Base-by-base conservation (phyloP, 2,113 vertebrate genomes). In the Neopipo cinnamomea region DNA sequence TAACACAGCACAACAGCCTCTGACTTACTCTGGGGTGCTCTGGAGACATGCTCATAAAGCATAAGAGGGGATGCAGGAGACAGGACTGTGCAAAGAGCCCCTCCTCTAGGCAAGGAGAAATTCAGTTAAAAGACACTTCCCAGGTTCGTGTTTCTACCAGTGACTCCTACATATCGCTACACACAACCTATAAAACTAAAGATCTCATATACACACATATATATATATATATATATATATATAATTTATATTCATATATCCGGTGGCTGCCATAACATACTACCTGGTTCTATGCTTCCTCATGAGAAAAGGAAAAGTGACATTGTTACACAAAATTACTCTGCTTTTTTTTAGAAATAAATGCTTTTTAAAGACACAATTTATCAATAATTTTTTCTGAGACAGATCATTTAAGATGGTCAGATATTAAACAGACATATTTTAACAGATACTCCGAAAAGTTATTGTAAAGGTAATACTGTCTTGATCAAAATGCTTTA, bases 351-450 rank as follows among this genome's bases (percentile, higher is more conserved):
- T 77, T 87, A 53, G 52, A 95, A 75, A 14, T 3, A 71, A 80
- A 88, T 41, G 24, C 10, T 76, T 85, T 92, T 67, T 84, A 44
- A 81, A 86, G 61, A 65, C 41, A 91, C 46, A 68, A 24, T 28
- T 87, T 39, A 56, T 47, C 56, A 96, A 85, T 37, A 21, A 21
- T 91, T 80, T 74, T 72, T 72, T 77, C 83, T 82, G 87, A 94
- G 62, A 92, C 50, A 96, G 83, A 94, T 14, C 12, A 93, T 63
- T 87, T 58, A 83, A 95, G 62, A 72, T 55, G 49, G 73, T 58
- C 61, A 97, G 68, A 52, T 85, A 91, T 19, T 80, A 89, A 79
- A 68, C 1, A 88, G 27, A 88, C 35, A 21, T 70, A n/a, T 95
- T 93, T 90, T 61, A 46, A 86, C 71, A 94, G 35, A 85, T 47